These are phyloP conservation scores for Penaeus indicus DNA, from an alignment of 1,140 invertebrate genomes.

Conservation along the genomic window DNA sequence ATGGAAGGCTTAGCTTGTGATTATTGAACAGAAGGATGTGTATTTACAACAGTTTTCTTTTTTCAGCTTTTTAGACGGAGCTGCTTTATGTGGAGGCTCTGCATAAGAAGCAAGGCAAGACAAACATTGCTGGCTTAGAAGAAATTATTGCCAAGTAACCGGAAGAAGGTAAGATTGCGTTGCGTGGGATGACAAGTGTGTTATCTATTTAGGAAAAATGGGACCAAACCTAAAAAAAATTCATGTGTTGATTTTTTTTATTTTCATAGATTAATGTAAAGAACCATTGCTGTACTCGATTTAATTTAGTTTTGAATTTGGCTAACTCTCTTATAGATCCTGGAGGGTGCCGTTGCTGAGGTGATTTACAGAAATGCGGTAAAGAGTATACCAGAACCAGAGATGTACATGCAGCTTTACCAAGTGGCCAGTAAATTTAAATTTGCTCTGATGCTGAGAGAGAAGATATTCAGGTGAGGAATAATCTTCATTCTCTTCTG, in stretches of 20 bases:
- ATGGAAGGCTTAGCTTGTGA: too few relatives aligned
- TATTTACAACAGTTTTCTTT: neutral
- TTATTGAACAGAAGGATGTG: too few relatives aligned
- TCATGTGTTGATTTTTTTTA: too few relatives aligned
- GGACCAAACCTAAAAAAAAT: too few relatives aligned
- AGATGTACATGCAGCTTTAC: conserved; percentile 41
- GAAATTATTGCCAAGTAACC: conserved; percentile 42
- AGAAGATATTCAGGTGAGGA: conserved; percentile 46
- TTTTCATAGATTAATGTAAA: too few relatives aligned
- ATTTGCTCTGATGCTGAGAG: conserved; percentile 37
- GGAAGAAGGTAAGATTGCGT: conserved; percentile 35
- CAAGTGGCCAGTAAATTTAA: conserved; percentile 40
- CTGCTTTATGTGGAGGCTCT: conserved; percentile 41
- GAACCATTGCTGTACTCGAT: too few relatives aligned
- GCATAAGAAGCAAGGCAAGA: conserved; percentile 23
- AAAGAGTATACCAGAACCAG: conserved; percentile 13
- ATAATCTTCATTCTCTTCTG: too few relatives aligned
- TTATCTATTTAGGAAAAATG: too few relatives aligned
- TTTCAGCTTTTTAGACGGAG: conserved; percentile 43
- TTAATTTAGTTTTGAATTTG: neutral
- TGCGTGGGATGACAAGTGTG: too few relatives aligned
- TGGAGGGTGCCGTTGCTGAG: conserved; percentile 41
- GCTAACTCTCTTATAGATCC: neutral
- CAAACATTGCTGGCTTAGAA: conserved; percentile 29
- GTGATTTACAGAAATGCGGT: conserved; percentile 41